phyloP scores from a whole-genome alignment of 53 echinoderm and acorn worm genomes.

The Hippasteria phrygiana region DNA sequence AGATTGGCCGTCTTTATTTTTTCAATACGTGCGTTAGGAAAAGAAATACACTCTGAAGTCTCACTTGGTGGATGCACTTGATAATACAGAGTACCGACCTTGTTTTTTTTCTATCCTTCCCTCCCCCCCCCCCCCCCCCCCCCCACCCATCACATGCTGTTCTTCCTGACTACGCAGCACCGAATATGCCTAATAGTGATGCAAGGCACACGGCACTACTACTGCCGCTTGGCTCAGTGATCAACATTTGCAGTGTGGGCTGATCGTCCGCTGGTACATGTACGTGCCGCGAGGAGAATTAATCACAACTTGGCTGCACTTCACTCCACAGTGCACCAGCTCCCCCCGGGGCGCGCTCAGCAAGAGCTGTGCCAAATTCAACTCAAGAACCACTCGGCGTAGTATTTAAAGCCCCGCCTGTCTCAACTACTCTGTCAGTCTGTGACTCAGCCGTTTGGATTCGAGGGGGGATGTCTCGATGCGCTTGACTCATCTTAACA shows the following conservation, averaged over 20 bases:
- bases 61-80: background rate
- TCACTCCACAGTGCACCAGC: conserved; percentile 36
- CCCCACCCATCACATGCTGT: no score
- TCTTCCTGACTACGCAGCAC: background rate
- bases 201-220: background rate
- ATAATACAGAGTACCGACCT: background rate
- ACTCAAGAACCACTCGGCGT: conserved; percentile 4
- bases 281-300: conserved; percentile 37
- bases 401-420: conserved; percentile 33
- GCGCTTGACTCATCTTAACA: conserved; percentile 9
- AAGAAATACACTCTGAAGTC: background rate
- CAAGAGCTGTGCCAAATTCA: background rate
- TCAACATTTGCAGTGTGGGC: conserved; percentile 34
- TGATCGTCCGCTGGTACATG: background rate
- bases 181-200: background rate
- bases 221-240: background rate
- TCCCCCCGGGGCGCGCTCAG: conserved; percentile 1
- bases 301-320: conserved; percentile 65
- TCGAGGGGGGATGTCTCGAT: background rate
- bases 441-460: conserved; percentile 8
- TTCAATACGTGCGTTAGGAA: background rate
- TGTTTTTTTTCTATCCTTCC: background rate
- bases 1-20: background rate
- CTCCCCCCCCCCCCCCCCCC: no score
- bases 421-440: conserved; percentile 6